Evolutionary conservation across 37 sponge, comb jelly and placozoan genomes (phyloP).

Genomic region (Cladorhizidae sp.): DNA sequence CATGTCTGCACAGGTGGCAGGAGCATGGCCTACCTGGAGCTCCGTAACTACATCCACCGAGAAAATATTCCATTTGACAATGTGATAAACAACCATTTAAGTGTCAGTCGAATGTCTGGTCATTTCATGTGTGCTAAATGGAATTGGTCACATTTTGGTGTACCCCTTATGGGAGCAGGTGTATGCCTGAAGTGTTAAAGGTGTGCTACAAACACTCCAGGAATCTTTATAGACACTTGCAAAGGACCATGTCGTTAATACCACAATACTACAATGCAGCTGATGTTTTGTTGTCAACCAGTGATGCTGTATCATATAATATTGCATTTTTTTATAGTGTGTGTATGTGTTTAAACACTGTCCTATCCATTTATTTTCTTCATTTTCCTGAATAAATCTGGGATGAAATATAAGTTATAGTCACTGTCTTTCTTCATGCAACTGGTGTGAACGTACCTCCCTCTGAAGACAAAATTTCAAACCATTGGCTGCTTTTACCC

Average conservation of each 20-base stretch:
- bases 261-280: conserved; percentile 64
- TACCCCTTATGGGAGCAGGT: conserved; percentile 92
- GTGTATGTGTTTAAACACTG: no score
- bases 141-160: conserved; percentile 88
- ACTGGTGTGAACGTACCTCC: no score
- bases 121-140: conserved; percentile 89
- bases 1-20: conserved; percentile 92
- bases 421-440: no score
- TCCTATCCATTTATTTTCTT: no score
- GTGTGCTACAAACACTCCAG: conserved; percentile 84
- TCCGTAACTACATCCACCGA: conserved; percentile 98
- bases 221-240: conserved; percentile 78
- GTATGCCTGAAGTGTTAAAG: conserved; percentile 78
- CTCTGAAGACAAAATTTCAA: no score
- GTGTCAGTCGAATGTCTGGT: conserved; percentile 98
- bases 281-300: conserved; percentile 22
- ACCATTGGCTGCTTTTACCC: no score
- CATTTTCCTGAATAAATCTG: no score
- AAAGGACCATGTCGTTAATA: conserved; percentile 70
- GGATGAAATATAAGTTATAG: no score
- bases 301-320: no score
- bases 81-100: conserved; percentile 90
- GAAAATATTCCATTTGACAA: conserved; percentile 99
- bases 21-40: conserved; percentile 97
- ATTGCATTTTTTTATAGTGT: no score